These are phyloP conservation scores for Gandaritis pyraliata DNA, from an alignment of 2,888 invertebrate genomes.

Conservation along the genomic window DNA sequence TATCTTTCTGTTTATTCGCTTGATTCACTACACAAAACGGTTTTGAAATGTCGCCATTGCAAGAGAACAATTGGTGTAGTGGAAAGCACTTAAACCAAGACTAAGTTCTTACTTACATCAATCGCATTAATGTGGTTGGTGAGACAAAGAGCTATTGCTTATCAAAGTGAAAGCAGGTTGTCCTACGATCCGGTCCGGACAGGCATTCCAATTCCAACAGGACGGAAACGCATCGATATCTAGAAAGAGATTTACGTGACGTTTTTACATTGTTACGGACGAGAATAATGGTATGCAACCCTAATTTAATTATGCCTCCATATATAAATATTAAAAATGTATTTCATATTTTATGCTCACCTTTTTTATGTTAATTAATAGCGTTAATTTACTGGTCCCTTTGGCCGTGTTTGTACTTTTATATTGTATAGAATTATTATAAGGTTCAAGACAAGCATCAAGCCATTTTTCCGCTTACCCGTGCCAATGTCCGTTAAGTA, in stretches of 20 bases:
- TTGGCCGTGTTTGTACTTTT: constrained; percentile 19
- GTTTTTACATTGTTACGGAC: constrained; percentile 36
- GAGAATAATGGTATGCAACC: constrained; percentile 23
- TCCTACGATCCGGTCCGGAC: constrained; percentile 39
- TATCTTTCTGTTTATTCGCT: constrained; percentile 58
- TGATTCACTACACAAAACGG: constrained; percentile 45
- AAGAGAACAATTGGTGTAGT: constrained; percentile 54
- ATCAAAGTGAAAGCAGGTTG: constrained; percentile 73
- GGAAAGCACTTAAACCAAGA: constrained; percentile 63
- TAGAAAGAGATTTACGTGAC: constrained; percentile 39
- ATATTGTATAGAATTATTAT: constrained; percentile 15
- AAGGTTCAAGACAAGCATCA: constrained; percentile 30
- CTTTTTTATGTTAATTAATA: constrained; percentile 29
- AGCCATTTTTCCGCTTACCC: constrained; percentile 37
- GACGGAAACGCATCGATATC: constrained; percentile 40
- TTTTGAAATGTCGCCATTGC: constrained; percentile 37
- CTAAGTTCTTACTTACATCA: constrained; percentile 69
- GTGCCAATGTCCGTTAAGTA: constrained; percentile 56
- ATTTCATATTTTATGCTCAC: constrained; percentile 27
- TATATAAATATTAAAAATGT: constrained; percentile 31
- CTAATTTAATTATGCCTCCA: constrained; percentile 32
- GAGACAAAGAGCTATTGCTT: constrained; percentile 72
- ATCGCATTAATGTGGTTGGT: constrained; percentile 72
- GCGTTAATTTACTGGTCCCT: constrained; percentile 24
- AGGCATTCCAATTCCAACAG: constrained; percentile 41